These are phyloP conservation scores for Umimayanthus chanpuru DNA, from an alignment of 92 coral and sea anemone genomes.

Conservation along the genomic window DNA sequence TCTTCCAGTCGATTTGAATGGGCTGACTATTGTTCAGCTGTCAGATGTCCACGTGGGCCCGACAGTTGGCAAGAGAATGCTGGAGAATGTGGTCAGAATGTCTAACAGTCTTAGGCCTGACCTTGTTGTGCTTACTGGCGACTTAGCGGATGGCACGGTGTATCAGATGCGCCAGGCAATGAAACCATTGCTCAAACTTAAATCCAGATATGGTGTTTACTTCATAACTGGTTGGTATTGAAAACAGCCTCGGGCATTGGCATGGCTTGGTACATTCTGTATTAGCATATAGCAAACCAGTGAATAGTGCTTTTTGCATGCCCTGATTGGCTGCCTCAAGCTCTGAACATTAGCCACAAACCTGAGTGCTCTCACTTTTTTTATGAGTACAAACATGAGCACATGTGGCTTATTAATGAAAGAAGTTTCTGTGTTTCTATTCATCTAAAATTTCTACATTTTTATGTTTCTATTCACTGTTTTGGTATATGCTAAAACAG, in stretches of 20 bases:
- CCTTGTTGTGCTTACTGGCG: slow-evolving; percentile 78
- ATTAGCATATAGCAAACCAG: no score
- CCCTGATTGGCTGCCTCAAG: no score
- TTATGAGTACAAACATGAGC: no score
- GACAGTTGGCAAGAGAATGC: slow-evolving; percentile 75
- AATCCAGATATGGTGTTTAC: slow-evolving; percentile 79
- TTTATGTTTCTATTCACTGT: no score
- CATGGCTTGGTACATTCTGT: no score
- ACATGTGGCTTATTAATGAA: no score
- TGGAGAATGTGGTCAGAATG: slow-evolving; percentile 60
- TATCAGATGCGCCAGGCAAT: slow-evolving; percentile 83
- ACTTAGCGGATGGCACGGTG: slow-evolving; percentile 78
- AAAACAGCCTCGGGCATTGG: background rate
- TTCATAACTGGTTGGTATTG: slow-evolving; percentile 74
- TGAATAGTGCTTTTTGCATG: no score
- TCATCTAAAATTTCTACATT: no score
- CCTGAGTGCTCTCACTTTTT: no score
- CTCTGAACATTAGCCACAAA: no score
- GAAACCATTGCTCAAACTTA: slow-evolving; percentile 75
- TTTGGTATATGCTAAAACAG: no score
- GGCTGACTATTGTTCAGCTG: slow-evolving; percentile 68
- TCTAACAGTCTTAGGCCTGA: slow-evolving; percentile 77
- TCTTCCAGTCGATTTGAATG: slow-evolving; percentile 68
- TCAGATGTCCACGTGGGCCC: slow-evolving; percentile 86
- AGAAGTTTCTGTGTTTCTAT: no score